Evolutionary conservation across 2,113 vertebrate species (phyloP).

Genomic region (Heterotis niloticus): DNA sequence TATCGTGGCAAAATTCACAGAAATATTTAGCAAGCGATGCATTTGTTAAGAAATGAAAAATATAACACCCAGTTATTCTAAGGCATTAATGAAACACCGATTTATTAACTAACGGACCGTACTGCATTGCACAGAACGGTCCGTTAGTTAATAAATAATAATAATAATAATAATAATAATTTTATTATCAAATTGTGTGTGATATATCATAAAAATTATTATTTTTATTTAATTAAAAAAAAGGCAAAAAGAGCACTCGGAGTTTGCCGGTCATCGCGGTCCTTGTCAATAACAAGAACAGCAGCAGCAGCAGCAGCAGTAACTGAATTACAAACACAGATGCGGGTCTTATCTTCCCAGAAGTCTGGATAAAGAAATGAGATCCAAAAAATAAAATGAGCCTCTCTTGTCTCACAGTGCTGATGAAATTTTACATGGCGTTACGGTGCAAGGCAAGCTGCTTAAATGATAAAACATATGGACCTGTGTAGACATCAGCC

Average conservation of each 20-base stretch:
- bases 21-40: too few species aligned
- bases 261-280: neutral
- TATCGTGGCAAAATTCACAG: too few species aligned
- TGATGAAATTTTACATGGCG: constrained; percentile 40
- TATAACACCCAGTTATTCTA: too few species aligned
- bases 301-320: neutral
- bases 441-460: constrained; percentile 52
- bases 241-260: neutral
- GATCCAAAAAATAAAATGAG: constrained; percentile 18
- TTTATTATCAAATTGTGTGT: too few species aligned
- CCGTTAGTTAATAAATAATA: too few species aligned
- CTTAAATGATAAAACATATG: constrained; percentile 67
- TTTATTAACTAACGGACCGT: too few species aligned
- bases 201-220: too few species aligned
- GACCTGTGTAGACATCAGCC: constrained; percentile 61
- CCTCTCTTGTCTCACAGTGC: constrained; percentile 4
- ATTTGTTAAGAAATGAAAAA: too few species aligned
- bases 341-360: constrained; percentile 9
- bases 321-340: constrained; percentile 15
- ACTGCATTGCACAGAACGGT: too few species aligned
- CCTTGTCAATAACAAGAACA: constrained; percentile 5
- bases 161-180: too few species aligned
- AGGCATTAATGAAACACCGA: too few species aligned
- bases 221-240: too few species aligned
- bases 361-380: constrained; percentile 25